These are phyloP conservation scores for Panagrolaimus sp. DNA, from an alignment of 1,140 invertebrate genomes.

Conservation along the genomic window DNA sequence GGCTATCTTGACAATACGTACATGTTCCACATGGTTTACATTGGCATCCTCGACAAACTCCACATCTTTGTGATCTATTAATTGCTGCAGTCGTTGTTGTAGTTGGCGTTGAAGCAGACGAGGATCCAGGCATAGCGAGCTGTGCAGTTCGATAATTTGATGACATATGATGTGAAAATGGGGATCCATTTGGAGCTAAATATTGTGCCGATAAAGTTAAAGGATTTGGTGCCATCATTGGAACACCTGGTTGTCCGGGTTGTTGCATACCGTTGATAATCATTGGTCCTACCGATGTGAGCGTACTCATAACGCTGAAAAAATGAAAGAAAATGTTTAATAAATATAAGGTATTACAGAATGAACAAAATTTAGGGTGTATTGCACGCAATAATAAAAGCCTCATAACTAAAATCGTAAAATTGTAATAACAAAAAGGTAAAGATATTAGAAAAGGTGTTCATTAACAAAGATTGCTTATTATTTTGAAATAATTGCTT, in stretches of 20 bases:
- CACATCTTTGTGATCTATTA: slow-evolving; percentile 26
- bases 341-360: no score
- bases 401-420: no score
- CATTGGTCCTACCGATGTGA: slow-evolving; percentile 15
- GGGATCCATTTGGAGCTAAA: background rate
- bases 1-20: slow-evolving; percentile 57
- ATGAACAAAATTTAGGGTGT: no score
- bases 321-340: background rate
- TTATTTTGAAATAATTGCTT: no score
- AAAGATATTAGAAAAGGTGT: no score
- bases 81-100: slow-evolving; percentile 4
- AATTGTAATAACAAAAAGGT: no score
- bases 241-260: background rate
- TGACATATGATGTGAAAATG: background rate
- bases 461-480: no score
- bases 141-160: background rate
- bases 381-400: no score
- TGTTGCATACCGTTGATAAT: slow-evolving; percentile 15
- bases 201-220: background rate
- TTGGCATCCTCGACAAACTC: slow-evolving; percentile 46
- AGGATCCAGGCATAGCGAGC: background rate
- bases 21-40: slow-evolving; percentile 50
- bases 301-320: slow-evolving; percentile 11
- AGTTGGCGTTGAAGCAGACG: background rate
- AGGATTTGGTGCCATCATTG: slow-evolving; percentile 9